A percentile compares a stretch with the other conserved stretches of the same genome.
phyloP scores from a whole-genome alignment of 2,888 invertebrate species.

The Desoria tigrina region DNA sequence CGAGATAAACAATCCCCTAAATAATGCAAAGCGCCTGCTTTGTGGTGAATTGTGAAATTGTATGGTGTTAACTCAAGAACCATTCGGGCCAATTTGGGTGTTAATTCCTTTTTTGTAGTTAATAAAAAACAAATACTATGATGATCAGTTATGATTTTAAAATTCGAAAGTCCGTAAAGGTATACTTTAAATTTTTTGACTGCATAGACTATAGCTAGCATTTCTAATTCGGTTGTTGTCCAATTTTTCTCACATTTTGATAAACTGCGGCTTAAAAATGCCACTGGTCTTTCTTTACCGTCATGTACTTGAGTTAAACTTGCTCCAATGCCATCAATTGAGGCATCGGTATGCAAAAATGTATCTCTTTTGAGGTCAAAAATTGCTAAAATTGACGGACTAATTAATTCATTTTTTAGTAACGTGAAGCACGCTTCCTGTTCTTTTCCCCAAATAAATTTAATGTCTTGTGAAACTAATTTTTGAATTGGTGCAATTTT shows the following conservation, averaged over 20 bases:
- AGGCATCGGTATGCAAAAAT: constrained; percentile 1
- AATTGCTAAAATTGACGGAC: neutral
- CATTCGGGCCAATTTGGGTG: neutral
- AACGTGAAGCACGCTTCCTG: neutral
- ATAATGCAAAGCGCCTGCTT: neutral
- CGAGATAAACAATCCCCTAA: neutral
- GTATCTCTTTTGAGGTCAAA: neutral
- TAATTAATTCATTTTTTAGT: neutral
- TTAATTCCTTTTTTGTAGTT: constrained; percentile 2
- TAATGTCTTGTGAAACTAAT: too few relatives aligned
- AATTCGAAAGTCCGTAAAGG: too few relatives aligned
- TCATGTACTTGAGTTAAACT: constrained; percentile 4
- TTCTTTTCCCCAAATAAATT: neutral
- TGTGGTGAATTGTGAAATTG: neutral
- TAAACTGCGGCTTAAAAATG: neutral
- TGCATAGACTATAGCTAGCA: neutral
- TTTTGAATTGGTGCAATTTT: too few relatives aligned
- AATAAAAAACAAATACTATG: neutral
- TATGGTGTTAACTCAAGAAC: neutral
- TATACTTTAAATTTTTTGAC: neutral
- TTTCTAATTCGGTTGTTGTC: neutral
- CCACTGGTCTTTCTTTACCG: neutral
- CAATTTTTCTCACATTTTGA: neutral
- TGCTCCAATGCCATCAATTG: neutral
- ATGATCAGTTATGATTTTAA: neutral